These are phyloP conservation scores for Periophthalmodon schlosseri DNA, from an alignment of 2,113 vertebrate genomes.

Conservation along the genomic window DNA sequence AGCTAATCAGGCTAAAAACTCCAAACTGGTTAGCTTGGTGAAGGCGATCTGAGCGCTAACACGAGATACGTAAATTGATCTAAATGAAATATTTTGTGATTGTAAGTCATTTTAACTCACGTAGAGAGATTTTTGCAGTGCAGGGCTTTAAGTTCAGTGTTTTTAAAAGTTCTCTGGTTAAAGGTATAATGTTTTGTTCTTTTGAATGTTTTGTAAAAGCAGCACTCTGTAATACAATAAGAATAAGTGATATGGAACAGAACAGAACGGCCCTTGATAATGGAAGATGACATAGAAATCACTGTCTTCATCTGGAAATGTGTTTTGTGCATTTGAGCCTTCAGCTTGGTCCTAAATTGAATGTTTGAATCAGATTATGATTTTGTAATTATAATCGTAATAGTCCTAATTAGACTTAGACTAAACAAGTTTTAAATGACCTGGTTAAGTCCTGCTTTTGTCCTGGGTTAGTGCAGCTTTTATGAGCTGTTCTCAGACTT, in stretches of 20 bases:
- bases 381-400: too few species aligned
- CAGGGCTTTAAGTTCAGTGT: conserved; percentile 56
- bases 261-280: not conserved
- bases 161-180: conserved; percentile 27
- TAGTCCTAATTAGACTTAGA: too few species aligned
- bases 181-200: conserved; percentile 35
- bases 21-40: too few species aligned
- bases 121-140: not conserved
- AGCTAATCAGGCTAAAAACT: too few species aligned
- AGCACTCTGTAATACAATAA: not conserved
- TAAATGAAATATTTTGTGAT: not conserved
- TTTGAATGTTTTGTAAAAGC: conserved; percentile 11
- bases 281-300: not conserved
- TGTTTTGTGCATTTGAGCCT: not conserved
- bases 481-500: too few species aligned
- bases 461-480: too few species aligned
- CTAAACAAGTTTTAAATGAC: not conserved
- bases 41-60: too few species aligned
- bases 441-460: too few species aligned
- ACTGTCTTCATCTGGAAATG: not conserved
- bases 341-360: too few species aligned
- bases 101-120: not conserved
- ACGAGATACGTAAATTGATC: too few species aligned
- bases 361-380: too few species aligned
- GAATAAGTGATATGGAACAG: not conserved